phyloP scores from a whole-genome alignment of 1,140 invertebrate species.

The Drosophila sechellia region DNA sequence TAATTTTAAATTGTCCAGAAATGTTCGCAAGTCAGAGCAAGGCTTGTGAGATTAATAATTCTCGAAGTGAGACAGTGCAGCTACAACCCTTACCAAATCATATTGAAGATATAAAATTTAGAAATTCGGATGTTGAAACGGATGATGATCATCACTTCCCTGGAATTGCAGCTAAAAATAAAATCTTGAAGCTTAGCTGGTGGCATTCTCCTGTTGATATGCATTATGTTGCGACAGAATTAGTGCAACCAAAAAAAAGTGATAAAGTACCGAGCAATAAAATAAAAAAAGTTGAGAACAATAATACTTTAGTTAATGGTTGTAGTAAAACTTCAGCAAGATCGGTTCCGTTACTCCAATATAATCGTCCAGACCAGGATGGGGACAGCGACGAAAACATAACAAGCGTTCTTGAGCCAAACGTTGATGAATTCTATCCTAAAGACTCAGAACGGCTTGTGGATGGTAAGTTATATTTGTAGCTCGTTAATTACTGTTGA shows the following conservation, averaged over 20 bases:
- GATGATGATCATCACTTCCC: conserved; percentile 28
- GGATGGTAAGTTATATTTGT: conserved; percentile 50
- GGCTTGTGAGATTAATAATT: conserved; percentile 7
- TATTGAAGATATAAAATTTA: not conserved
- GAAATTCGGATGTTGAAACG: not conserved
- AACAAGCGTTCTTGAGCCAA: conserved; percentile 4
- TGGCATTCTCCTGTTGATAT: conserved; percentile 62
- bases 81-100: conserved; percentile 33
- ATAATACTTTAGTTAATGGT: conserved; percentile 42
- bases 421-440: conserved; percentile 21
- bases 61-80: conserved; percentile 39
- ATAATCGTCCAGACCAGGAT: not conserved
- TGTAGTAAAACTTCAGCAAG: conserved; percentile 38
- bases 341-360: conserved; percentile 5
- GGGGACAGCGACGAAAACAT: not conserved
- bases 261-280: not conserved
- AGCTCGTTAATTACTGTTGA: too few species aligned
- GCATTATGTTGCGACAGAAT: conserved; percentile 10
- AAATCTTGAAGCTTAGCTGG: conserved; percentile 71
- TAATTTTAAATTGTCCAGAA: not conserved
- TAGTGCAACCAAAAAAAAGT: not conserved
- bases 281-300: conserved; percentile 39
- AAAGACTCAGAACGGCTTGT: conserved; percentile 67
- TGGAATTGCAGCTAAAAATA: conserved; percentile 65
- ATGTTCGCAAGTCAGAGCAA: conserved; percentile 36